Base-by-base conservation (phyloP, 2,113 vertebrate species). In the Nannospalax galili region DNA sequence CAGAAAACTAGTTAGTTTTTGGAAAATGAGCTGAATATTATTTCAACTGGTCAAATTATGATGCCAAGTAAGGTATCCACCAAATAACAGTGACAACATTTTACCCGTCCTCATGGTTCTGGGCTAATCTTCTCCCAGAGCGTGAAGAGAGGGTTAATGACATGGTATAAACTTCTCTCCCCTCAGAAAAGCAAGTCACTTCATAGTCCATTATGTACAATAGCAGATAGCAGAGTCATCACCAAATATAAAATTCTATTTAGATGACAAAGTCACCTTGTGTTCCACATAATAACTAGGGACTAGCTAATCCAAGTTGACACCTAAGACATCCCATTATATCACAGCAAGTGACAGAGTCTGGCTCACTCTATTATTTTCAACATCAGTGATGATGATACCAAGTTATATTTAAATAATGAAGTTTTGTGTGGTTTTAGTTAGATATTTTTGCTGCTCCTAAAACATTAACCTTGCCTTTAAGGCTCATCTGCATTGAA, bases 401-500 rank as follows among this genome's bases (percentile, higher is more conserved):
- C 14, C 65, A 96, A 82, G 80, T 91, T 70, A 62, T 84, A 93
- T 75, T 60, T 74, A 84, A 92, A 4, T 24, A 42, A 52, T 88
- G 70, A 92, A 28, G 16, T 58, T 92, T 88, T 95, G 45, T 84
- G 35, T 7, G 62, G 62, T 26, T 85, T 92, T 72, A 62, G 40
- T 95, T 90, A 88, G 40, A 67, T 86, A 90, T 84, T 96, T 96
- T 77, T 91, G 30, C 79, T 89, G 4, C 32, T 82, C 60, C n/a
- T 95, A 77, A 92, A 95, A 81, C 78, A 93, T 95, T 67, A 40
- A 94, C 37, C 16, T 94, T 95, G 65, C 70, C 89, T 97, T 96
- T 95, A 40, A 95, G 77, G 86, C 89, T 90, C 92, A 87, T 88
- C 85, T 92, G 65, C 40, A 89, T 52, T 40, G 91, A 62, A 58